Evolutionary conservation across 1,140 invertebrate genomes (phyloP).

Genomic region (Drosophila nannoptera): DNA sequence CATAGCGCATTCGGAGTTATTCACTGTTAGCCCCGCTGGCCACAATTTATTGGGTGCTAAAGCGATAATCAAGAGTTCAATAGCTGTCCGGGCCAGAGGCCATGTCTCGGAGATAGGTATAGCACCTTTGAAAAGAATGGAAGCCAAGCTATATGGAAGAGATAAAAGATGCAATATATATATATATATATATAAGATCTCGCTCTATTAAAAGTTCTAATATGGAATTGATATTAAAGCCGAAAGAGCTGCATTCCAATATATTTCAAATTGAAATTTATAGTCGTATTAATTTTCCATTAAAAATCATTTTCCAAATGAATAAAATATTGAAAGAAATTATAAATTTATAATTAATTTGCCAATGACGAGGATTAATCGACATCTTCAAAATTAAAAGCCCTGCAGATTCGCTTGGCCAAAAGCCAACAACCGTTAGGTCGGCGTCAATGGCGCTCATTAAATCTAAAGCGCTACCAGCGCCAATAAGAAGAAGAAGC

Average conservation of each 20-base stretch:
- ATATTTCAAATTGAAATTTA: no score
- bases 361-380: neutral
- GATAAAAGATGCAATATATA: no score
- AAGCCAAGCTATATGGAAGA: no score
- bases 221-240: no score
- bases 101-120: no score
- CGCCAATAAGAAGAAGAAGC: conserved; percentile 12
- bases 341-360: neutral
- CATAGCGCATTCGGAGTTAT: conserved; percentile 38
- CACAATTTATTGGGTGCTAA: conserved; percentile 43
- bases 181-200: no score
- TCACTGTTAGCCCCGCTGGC: conserved; percentile 40
- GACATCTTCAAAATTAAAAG: neutral
- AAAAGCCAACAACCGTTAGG: conserved; percentile 45
- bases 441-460: conserved; percentile 36
- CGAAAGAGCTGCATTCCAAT: no score
- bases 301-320: neutral
- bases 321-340: neutral
- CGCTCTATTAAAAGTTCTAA: no score
- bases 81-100: no score
- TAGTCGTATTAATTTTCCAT: no score
- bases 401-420: conserved; percentile 4
- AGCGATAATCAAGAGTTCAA: conserved; percentile 31
- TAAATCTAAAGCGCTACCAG: conserved; percentile 67
- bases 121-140: no score